Evolutionary conservation across 2,888 invertebrate species (phyloP).

Genomic region (Eupsilia transversa): DNA sequence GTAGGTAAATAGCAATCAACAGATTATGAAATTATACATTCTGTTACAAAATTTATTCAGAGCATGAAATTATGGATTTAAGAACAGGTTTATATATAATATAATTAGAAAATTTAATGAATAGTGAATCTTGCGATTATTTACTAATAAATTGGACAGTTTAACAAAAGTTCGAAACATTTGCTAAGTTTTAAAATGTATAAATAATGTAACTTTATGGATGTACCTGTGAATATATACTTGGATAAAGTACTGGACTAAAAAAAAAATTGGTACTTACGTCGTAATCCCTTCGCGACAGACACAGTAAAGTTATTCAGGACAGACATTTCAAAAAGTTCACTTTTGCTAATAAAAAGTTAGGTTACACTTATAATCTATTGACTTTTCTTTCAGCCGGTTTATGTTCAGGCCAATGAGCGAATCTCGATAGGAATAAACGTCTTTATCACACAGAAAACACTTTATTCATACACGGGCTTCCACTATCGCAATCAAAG

Average conservation of each 20-base stretch:
- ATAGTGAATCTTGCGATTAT: background rate
- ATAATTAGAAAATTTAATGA: background rate
- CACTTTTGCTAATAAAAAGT: slow-evolving; percentile 45
- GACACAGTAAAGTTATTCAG: slow-evolving; percentile 86
- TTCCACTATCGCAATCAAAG: slow-evolving; percentile 40
- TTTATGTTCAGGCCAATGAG: slow-evolving; percentile 36
- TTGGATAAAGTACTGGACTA: background rate
- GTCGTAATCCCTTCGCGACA: slow-evolving; percentile 81
- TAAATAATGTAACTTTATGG: background rate
- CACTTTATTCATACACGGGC: slow-evolving; percentile 54
- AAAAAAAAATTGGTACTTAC: slow-evolving; percentile 78
- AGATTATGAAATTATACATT: background rate
- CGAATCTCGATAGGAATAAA: slow-evolving; percentile 41
- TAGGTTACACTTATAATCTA: slow-evolving; percentile 64
- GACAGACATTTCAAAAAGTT: slow-evolving; percentile 79
- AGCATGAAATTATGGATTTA: background rate
- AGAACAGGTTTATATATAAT: too few species aligned
- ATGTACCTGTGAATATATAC: background rate
- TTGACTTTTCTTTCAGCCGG: slow-evolving; percentile 37
- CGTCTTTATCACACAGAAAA: slow-evolving; percentile 54
- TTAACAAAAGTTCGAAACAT: background rate
- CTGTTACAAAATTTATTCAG: background rate
- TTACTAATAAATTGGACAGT: background rate
- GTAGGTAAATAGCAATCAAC: slow-evolving; percentile 22
- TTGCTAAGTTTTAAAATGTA: background rate